Percentiles rank a stretch among this genome's conserved stretches.
Evolutionary conservation across 2,113 vertebrate genomes (phyloP).

Genomic region (Dasyurus viverrinus): DNA sequence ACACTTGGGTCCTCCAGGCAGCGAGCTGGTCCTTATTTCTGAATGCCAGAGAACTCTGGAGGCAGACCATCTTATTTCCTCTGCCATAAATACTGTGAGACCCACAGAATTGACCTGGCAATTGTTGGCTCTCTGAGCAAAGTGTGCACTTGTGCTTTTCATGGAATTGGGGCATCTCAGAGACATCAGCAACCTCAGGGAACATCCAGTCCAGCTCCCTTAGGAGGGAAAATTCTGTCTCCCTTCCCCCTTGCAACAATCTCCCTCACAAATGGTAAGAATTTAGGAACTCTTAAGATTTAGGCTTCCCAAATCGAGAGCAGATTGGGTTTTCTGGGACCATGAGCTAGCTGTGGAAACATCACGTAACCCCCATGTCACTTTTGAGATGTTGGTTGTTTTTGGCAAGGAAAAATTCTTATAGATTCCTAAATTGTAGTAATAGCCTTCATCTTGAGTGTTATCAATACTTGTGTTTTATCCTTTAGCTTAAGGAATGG

Average conservation of each 20-base stretch:
- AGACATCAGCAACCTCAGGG: background rate
- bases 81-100: background rate
- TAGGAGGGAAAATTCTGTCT: background rate
- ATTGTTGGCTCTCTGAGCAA: background rate
- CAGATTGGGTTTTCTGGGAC: background rate
- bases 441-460: background rate
- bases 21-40: background rate
- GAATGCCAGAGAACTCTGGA: background rate
- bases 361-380: background rate
- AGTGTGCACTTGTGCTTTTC: background rate
- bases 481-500: background rate
- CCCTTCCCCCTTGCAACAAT: background rate
- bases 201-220: background rate
- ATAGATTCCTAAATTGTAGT: background rate
- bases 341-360: background rate
- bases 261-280: background rate
- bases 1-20: background rate
- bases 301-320: background rate
- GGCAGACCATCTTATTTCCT: background rate
- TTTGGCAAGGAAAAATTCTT: background rate
- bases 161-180: background rate
- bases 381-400: background rate
- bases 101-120: background rate
- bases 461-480: background rate
- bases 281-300: background rate